phyloP scores from a whole-genome alignment of 2,113 vertebrate species.

The Oreochromis spilurus region DNA sequence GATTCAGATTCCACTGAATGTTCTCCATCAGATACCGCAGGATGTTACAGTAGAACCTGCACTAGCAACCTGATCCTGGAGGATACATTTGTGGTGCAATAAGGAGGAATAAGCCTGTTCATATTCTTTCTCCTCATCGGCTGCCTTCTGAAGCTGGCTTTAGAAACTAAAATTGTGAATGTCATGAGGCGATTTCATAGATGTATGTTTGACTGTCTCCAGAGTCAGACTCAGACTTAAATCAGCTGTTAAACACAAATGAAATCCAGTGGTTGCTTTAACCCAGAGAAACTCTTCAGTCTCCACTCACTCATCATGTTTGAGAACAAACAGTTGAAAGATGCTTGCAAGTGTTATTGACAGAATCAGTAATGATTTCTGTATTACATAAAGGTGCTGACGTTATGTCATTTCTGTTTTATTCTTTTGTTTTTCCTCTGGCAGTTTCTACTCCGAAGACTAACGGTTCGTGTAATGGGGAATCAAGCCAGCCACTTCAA shows the following conservation, averaged over 20 bases:
- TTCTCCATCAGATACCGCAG: neutral
- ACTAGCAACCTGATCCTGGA: neutral
- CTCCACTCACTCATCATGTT: neutral
- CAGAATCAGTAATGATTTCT: neutral
- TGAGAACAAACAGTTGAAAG: neutral
- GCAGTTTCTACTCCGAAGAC: neutral
- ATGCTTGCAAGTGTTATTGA: rapidly evolving
- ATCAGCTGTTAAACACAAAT: neutral
- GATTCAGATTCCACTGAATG: neutral
- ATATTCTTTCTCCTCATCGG: rapidly evolving
- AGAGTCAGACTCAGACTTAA: rapidly evolving
- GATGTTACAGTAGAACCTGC: neutral
- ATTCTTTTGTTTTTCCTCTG: neutral
- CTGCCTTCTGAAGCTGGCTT: too few relatives aligned
- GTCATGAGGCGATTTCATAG: neutral
- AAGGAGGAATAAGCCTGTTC: too few relatives aligned
- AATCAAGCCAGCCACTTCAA: rapidly evolving
- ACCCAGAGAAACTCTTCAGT: neutral
- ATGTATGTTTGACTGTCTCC: neutral
- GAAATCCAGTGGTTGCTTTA: rapidly evolving
- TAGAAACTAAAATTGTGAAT: too few relatives aligned
- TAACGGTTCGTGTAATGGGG: rapidly evolving
- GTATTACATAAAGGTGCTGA: neutral
- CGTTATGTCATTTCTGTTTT: neutral
- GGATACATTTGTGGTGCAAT: too few relatives aligned